Conservation (phyloP, 2,797 vertebrate genomes). For the Rhinoraja longicauda region DNA sequence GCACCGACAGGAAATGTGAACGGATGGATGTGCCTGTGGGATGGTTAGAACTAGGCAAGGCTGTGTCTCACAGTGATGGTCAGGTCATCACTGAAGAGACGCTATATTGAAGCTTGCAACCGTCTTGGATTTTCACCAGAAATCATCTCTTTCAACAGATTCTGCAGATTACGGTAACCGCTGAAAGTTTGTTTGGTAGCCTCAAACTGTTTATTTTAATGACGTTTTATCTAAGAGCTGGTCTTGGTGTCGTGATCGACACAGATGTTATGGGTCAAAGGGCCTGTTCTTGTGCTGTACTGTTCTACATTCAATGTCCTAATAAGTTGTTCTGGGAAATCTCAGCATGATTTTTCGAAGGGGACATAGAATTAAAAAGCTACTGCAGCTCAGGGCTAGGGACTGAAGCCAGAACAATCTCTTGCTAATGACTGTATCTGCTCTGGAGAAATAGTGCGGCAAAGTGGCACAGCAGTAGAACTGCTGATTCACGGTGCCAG, state of each 20-base stretch:
- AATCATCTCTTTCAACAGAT: neutral
- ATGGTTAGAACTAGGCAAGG: neutral
- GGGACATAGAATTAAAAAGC: neutral
- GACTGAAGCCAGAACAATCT: neutral
- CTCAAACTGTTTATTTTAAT: neutral
- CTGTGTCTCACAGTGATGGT: neutral
- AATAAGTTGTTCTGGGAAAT: neutral
- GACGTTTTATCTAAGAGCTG: neutral
- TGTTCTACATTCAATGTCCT: neutral
- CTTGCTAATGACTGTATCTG: neutral
- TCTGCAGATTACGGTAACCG: neutral
- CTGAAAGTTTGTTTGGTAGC: neutral
- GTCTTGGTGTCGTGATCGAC: too few species aligned
- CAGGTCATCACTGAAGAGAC: neutral
- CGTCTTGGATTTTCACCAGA: neutral
- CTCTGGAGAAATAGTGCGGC: neutral
- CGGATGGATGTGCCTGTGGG: too few species aligned
- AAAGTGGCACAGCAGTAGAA: too few species aligned
- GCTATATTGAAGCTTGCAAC: neutral
- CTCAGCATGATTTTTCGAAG: neutral
- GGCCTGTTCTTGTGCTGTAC: too few species aligned
- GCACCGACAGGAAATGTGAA: neutral
- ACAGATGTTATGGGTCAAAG: too few species aligned
- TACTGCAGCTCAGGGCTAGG: neutral
- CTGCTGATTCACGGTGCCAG: too few species aligned